Evolutionary conservation across 2,797 vertebrate genomes (phyloP).

Genomic region (Sebastes taczanowskii): DNA sequence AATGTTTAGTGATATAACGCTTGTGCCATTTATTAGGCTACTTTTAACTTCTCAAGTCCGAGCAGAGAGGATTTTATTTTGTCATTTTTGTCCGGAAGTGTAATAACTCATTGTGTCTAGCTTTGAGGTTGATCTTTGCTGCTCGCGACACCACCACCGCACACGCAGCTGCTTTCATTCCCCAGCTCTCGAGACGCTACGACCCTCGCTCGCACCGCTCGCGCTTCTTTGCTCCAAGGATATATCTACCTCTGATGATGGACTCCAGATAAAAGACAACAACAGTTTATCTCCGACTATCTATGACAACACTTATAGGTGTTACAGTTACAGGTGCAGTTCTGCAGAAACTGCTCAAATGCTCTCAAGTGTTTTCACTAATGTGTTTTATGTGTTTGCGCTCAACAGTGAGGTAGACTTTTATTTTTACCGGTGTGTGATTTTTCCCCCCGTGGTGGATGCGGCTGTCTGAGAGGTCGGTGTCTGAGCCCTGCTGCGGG

Average conservation of each 20-base stretch:
- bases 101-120: accelerated
- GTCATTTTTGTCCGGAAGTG: conserved; percentile 4
- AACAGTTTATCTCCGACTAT: background rate
- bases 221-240: conserved; percentile 1
- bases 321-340: background rate
- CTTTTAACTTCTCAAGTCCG: background rate
- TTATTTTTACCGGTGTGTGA: conserved; percentile 16
- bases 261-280: conserved; percentile 28
- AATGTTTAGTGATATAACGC: background rate
- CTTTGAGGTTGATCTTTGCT: conserved; percentile 17
- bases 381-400: conserved; percentile 65
- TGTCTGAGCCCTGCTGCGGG: conserved; percentile 60
- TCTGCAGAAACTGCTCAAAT: conserved; percentile 27
- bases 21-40: background rate
- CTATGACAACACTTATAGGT: background rate
- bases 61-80: conserved; percentile 46
- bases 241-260: conserved; percentile 1
- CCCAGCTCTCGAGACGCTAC: conserved; percentile 32
- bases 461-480: conserved; percentile 51
- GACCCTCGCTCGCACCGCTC: too few relatives aligned
- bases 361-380: background rate
- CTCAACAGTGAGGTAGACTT: conserved; percentile 62
- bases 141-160: conserved; percentile 24
- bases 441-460: conserved; percentile 58
- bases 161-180: conserved; percentile 52